Evolutionary conservation across 2,888 invertebrate species (phyloP).

Genomic region (Cabera pusaria): DNA sequence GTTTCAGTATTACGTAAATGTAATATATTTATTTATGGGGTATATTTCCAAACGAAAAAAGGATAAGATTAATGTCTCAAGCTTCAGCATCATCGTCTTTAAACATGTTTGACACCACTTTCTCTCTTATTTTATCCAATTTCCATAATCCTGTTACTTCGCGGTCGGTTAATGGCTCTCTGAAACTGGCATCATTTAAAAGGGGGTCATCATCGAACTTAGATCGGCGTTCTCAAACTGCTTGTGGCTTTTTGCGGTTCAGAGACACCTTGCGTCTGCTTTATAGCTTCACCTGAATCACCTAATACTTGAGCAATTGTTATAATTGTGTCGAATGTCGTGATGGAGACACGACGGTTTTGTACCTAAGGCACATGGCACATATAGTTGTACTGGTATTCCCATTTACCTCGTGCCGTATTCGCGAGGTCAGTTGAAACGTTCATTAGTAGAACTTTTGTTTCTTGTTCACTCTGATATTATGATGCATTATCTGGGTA

Average conservation of each 20-base stretch:
- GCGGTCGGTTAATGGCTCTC: slow-evolving; percentile 7
- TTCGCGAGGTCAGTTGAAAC: slow-evolving; percentile 3
- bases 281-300: slow-evolving; percentile 4
- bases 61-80: not conserved
- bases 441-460: not conserved
- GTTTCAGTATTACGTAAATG: too few species aligned
- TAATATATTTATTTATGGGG: too few species aligned
- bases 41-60: not conserved
- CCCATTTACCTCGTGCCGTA: slow-evolving; percentile 1
- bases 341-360: slow-evolving; percentile 3
- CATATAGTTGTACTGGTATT: not conserved
- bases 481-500: slow-evolving; percentile 9
- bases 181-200: slow-evolving; percentile 21
- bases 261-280: slow-evolving; percentile 1
- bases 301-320: slow-evolving; percentile 7
- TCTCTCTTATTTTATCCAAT: slow-evolving; percentile 20
- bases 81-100: slow-evolving; percentile 11
- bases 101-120: slow-evolving; percentile 16
- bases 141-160: slow-evolving; percentile 21
- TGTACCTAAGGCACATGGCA: too few species aligned
- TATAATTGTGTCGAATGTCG: slow-evolving; percentile 10
- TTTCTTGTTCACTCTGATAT: slow-evolving; percentile 11
- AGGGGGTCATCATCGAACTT: slow-evolving; percentile 16
- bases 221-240: slow-evolving; percentile 2
- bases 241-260: slow-evolving; percentile 5